phyloP scores from a whole-genome alignment of 2,113 vertebrate genomes.

The Arvicanthis niloticus region DNA sequence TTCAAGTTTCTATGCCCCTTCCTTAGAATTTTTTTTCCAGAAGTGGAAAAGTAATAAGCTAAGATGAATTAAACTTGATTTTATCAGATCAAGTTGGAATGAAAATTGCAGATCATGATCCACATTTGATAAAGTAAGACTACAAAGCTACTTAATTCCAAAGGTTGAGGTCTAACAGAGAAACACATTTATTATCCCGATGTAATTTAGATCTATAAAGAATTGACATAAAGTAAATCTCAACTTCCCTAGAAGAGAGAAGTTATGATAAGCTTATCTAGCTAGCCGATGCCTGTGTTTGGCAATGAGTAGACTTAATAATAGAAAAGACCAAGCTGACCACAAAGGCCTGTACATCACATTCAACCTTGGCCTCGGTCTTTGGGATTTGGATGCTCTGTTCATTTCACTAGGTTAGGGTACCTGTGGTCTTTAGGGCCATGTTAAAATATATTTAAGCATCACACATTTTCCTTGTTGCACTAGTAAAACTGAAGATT shows the following conservation, averaged over 20 bases:
- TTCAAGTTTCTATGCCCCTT: not conserved
- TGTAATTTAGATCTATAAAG: slow-evolving; percentile 33
- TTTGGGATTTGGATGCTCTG: not conserved
- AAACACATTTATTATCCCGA: slow-evolving; percentile 23
- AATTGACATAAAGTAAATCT: slow-evolving; percentile 54
- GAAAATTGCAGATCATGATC: slow-evolving; percentile 65
- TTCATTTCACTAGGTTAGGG: not conserved
- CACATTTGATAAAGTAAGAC: slow-evolving; percentile 58
- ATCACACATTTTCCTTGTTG: not conserved
- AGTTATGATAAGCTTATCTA: slow-evolving; percentile 30
- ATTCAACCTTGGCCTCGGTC: not conserved
- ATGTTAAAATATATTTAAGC: not conserved
- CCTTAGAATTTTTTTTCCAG: not conserved
- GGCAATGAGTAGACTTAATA: not conserved
- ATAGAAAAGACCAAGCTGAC: not conserved
- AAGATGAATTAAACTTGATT: slow-evolving; percentile 4
- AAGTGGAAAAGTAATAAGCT: slow-evolving; percentile 42
- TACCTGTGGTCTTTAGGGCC: not conserved
- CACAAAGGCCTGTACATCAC: not conserved
- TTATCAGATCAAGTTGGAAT: slow-evolving; percentile 39
- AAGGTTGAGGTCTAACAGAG: slow-evolving; percentile 43
- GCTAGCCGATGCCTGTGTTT: not conserved
- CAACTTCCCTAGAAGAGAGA: not conserved
- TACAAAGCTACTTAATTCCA: slow-evolving; percentile 56
- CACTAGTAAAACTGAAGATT: not conserved